These are phyloP conservation scores for Syngnathus acus DNA, from an alignment of 2,797 vertebrate genomes.

Conservation along the genomic window DNA sequence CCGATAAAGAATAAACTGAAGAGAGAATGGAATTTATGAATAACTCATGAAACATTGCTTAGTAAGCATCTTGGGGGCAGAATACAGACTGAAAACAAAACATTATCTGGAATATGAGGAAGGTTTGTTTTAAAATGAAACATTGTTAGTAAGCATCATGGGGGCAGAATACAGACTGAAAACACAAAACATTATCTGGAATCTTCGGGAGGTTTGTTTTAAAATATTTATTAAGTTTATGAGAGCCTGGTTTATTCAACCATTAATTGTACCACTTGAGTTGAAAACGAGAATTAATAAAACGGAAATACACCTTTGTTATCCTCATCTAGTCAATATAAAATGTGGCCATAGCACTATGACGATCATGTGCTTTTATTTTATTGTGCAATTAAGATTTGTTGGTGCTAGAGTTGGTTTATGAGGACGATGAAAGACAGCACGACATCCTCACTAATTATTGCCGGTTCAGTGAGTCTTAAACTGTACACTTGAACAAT, in stretches of 20 bases:
- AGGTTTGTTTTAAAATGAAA: conserved; percentile 73
- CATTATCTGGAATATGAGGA: conserved; percentile 75
- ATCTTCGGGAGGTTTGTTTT: conserved; percentile 70
- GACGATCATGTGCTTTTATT: conserved; percentile 33
- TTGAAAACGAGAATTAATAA: conserved; percentile 42
- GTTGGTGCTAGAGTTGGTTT: conserved; percentile 30
- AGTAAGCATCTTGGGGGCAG: conserved; percentile 72
- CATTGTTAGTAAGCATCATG: conserved; percentile 80
- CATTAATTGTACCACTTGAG: conserved; percentile 64
- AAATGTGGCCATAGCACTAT: conserved; percentile 32
- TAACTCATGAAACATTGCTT: conserved; percentile 75
- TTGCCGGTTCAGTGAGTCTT: background rate
- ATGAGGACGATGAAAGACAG: conserved; percentile 22
- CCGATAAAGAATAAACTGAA: conserved; percentile 23
- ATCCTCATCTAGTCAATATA: conserved; percentile 19
- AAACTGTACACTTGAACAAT: background rate
- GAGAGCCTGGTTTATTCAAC: conserved; percentile 71
- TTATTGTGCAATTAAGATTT: conserved; percentile 40
- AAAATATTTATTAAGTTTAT: conserved; percentile 81
- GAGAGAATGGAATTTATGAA: conserved; percentile 58
- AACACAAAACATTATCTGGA: conserved; percentile 79
- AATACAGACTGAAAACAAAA: conserved; percentile 67
- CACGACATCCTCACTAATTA: background rate
- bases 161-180: conserved; percentile 63
- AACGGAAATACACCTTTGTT: background rate